phyloP scores from a whole-genome alignment of 2,113 vertebrate genomes.

The Pampusana beccarii region DNA sequence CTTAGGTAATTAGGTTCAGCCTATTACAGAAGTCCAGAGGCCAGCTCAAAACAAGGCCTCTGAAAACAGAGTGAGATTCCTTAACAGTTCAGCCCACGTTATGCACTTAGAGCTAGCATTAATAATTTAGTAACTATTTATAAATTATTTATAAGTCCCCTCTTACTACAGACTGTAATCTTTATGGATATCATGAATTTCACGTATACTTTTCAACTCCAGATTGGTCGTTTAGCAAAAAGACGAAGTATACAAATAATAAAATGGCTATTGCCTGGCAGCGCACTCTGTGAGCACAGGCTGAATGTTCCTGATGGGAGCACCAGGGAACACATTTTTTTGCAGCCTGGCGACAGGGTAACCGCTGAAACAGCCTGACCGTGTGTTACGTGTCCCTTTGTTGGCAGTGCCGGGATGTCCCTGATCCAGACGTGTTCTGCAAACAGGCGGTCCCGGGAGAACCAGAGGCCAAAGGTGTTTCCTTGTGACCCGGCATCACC shows the following conservation, averaged over 20 bases:
- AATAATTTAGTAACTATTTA: background rate
- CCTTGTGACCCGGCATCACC: background rate
- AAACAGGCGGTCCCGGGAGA: background rate
- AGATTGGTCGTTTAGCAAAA: background rate
- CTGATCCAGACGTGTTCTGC: fast-evolving
- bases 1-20: background rate
- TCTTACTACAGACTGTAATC: background rate
- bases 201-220: background rate
- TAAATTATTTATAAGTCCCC: background rate
- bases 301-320: fast-evolving
- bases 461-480: background rate
- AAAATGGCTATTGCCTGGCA: background rate
- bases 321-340: fast-evolving
- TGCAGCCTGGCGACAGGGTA: background rate
- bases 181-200: background rate
- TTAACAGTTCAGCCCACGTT: background rate
- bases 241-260: background rate
- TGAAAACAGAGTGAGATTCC: background rate
- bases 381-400: too few species aligned
- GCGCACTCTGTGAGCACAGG: too few species aligned
- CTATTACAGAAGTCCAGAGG: background rate
- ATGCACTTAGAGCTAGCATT: background rate
- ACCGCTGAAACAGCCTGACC: background rate
- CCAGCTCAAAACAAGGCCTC: background rate
- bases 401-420: background rate